phyloP scores from a whole-genome alignment of 2,888 invertebrate species.

The Hydroisotoma schaefferi region DNA sequence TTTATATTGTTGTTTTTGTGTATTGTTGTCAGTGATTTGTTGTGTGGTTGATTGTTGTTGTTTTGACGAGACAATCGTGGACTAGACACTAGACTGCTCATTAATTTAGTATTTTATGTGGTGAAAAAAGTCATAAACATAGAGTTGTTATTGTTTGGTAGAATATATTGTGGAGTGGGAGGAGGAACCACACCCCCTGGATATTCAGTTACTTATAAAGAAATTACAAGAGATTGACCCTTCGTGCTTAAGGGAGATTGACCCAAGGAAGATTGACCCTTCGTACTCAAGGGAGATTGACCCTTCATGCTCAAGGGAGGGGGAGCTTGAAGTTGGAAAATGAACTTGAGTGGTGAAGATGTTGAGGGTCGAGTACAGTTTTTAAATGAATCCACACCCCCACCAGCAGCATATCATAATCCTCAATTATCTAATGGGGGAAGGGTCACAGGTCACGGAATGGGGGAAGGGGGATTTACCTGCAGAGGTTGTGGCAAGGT shows the following conservation, averaged over 20 bases:
- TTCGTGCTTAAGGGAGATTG: not conserved
- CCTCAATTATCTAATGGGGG: constrained; percentile 15
- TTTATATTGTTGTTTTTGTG: no score
- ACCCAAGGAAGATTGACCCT: not conserved
- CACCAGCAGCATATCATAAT: constrained; percentile 6
- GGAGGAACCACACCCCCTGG: no score
- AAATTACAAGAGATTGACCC: no score
- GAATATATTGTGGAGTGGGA: no score
- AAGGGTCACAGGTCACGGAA: not conserved
- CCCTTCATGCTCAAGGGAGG: not conserved
- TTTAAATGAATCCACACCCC: constrained; percentile 17
- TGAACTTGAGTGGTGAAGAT: constrained; percentile 43
- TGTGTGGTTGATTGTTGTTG: no score
- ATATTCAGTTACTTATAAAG: no score
- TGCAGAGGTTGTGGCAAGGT: constrained; percentile 44
- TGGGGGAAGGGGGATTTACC: constrained; percentile 25
- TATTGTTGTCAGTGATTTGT: no score
- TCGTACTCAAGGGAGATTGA: not conserved
- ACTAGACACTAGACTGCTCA: no score
- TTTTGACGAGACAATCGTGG: no score
- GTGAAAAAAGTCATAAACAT: no score
- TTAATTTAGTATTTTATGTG: no score
- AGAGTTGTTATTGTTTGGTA: no score
- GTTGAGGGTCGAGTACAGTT: constrained; percentile 26
- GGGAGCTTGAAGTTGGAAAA: constrained; percentile 24